Conservation (phyloP, 1,140 invertebrate species). For the Orius insidiosus region DNA sequence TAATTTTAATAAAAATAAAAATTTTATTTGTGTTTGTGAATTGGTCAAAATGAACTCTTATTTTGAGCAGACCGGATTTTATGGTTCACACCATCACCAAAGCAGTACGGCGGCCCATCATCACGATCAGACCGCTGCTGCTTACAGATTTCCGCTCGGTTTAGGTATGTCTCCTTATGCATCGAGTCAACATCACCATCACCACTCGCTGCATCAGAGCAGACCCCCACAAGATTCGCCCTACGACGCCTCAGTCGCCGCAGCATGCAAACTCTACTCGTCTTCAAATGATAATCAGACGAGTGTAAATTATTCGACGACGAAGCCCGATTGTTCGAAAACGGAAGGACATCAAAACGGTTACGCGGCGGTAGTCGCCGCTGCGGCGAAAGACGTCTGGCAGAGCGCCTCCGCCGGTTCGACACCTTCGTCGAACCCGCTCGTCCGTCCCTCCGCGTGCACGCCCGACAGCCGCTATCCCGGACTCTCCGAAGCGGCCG, state of each 20-base stretch:
- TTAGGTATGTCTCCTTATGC: slow-evolving; percentile 71
- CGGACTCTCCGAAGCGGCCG: slow-evolving; percentile 37
- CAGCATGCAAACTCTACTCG: slow-evolving; percentile 66
- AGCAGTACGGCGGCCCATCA: slow-evolving; percentile 48
- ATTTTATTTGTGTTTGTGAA: slow-evolving; percentile 6
- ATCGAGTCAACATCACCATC: slow-evolving; percentile 52
- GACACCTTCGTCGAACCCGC: slow-evolving; percentile 24
- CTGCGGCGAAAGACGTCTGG: slow-evolving; percentile 45
- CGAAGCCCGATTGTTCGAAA: slow-evolving; percentile 23
- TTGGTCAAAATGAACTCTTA: slow-evolving; percentile 75
- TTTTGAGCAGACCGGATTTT: slow-evolving; percentile 86
- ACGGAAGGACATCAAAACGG: slow-evolving; percentile 42
- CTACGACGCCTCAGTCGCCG: slow-evolving; percentile 71
- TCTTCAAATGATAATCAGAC: slow-evolving; percentile 40
- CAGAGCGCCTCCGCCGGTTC: slow-evolving; percentile 31
- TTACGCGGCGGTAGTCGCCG: slow-evolving; percentile 44
- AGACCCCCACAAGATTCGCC: slow-evolving; percentile 71
- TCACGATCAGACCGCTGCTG: slow-evolving; percentile 41
- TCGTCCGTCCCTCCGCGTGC: slow-evolving; percentile 56
- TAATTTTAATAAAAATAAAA: not conserved
- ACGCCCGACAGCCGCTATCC: slow-evolving; percentile 54
- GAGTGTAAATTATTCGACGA: slow-evolving; percentile 35
- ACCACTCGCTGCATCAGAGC: slow-evolving; percentile 53
- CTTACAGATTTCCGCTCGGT: slow-evolving; percentile 64
- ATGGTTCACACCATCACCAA: slow-evolving; percentile 71